phyloP scores from a whole-genome alignment of 64 coral and sea anemone species.

The Montipora efflorescens region DNA sequence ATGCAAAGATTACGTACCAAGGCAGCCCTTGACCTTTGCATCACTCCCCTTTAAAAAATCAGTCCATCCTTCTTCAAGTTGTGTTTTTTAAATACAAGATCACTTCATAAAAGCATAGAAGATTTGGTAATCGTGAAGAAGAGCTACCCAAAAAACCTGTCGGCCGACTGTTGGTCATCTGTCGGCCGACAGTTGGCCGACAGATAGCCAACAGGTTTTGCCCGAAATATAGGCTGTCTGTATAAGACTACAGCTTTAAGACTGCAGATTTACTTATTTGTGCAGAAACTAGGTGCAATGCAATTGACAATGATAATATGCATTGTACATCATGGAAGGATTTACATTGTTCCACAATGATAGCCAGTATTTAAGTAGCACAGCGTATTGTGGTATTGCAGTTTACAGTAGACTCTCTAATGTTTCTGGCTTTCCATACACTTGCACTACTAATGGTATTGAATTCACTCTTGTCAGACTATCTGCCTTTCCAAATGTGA shows the following conservation, averaged over 20 bases:
- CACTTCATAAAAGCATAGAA: constrained; percentile 44
- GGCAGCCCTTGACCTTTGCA: background rate
- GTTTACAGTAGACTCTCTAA: background rate
- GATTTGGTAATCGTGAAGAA: background rate
- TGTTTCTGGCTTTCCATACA: constrained; percentile 15
- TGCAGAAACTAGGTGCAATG: constrained; percentile 27
- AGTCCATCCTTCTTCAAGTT: constrained; percentile 14
- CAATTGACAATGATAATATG: background rate
- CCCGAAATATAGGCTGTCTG: too few relatives aligned
- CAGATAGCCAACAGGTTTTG: too few relatives aligned
- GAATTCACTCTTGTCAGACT: constrained; percentile 34
- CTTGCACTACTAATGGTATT: constrained; percentile 23
- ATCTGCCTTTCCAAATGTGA: constrained; percentile 17
- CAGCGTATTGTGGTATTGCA: background rate
- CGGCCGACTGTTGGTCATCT: too few relatives aligned
- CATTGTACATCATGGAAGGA: constrained; percentile 6
- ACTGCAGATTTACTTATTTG: constrained; percentile 31
- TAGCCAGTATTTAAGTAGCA: background rate
- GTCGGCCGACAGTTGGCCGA: too few relatives aligned
- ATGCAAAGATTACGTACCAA: constrained; percentile 33
- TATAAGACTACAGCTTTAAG: constrained; percentile 10
- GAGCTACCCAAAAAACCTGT: too few relatives aligned
- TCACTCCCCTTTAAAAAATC: constrained; percentile 14
- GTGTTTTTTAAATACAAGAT: constrained; percentile 50
- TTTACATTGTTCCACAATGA: constrained; percentile 27